Evolutionary conservation across 1,140 invertebrate genomes (phyloP).

Genomic region (Diachasma alloeum): DNA sequence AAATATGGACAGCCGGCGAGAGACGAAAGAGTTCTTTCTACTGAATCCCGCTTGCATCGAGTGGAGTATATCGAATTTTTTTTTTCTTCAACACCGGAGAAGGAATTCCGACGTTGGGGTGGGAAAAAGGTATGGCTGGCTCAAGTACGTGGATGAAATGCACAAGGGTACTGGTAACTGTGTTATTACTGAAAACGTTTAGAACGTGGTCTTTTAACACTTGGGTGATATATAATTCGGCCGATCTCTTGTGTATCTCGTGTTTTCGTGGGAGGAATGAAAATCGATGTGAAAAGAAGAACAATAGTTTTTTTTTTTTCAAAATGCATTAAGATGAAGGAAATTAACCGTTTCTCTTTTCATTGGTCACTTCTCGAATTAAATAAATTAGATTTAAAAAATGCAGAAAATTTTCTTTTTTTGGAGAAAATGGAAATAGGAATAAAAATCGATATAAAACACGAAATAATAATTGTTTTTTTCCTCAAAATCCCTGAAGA

Average conservation of each 20-base stretch:
- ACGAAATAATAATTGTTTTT: no score
- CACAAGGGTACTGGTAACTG: slow-evolving; percentile 13
- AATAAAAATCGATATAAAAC: no score
- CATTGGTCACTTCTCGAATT: no score
- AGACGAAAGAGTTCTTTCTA: neutral
- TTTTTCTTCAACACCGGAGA: neutral
- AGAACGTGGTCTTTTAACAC: neutral
- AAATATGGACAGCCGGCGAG: neutral
- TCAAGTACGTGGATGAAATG: slow-evolving; percentile 28
- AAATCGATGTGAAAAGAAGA: no score
- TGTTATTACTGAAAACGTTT: slow-evolving; percentile 27
- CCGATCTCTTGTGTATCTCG: neutral
- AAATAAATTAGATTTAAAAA: no score
- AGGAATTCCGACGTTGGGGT: neutral
- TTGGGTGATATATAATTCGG: neutral
- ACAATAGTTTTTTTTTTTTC: no score
- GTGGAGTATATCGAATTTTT: slow-evolving; percentile 6
- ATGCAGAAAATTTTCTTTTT: no score
- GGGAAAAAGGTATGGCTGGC: slow-evolving; percentile 1
- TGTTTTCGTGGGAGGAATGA: no score
- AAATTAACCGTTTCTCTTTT: no score
- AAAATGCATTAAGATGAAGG: no score
- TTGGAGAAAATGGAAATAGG: no score
- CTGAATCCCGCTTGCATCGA: slow-evolving; percentile 11
- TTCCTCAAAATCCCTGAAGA: no score